Base-by-base conservation (phyloP, 2,797 vertebrate species). In the Ctenochaetus hawaiiensis region DNA sequence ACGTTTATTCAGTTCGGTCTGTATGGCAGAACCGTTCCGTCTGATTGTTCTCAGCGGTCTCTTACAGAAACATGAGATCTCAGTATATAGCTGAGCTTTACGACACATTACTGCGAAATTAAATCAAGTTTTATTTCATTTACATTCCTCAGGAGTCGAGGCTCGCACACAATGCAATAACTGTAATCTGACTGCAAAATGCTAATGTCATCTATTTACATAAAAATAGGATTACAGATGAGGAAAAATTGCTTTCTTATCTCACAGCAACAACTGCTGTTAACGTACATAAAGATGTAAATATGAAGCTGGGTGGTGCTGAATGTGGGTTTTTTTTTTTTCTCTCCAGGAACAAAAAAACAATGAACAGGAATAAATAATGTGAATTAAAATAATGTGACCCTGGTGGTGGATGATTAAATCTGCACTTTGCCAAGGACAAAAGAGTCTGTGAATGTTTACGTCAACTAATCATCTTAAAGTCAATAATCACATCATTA, bases 41-140 rank as follows among this genome's bases (percentile, higher is more conserved):
- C 7, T 43, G 45, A 80, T 67, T 54, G 60, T 37, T 61, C 79
- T 77, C 8, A 2, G 34, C 54, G 69, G 62, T 59, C 51, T 66
- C 30, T 72, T 64, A 68, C 44, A 30, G 48, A 30, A n/a, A 60
- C 73, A 52, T 20, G 13, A 47, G 23, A 49, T 64, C 30, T 39
- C 59, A 44, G 65, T 72, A 63, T 20, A 30, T 1, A 49, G 65
- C 89, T 80, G 59, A 93, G 93, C 94, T 69, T 41, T 72, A 67
- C 37, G 37, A 67, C 60, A 37, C 65, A 64, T 68, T 61, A 76
- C 69, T 56, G 44, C 66, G 41, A 72, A 34, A 70, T 41, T 67
- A 13, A 6, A n/a, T 18, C 56, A 26, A 7, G 18, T 23, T 72
- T 45, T 77, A 4, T 18, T 52, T 43, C 39, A 65, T 57, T 64